Evolutionary conservation across 2,113 vertebrate genomes (phyloP).

Genomic region (Pleuronectes platessa): DNA sequence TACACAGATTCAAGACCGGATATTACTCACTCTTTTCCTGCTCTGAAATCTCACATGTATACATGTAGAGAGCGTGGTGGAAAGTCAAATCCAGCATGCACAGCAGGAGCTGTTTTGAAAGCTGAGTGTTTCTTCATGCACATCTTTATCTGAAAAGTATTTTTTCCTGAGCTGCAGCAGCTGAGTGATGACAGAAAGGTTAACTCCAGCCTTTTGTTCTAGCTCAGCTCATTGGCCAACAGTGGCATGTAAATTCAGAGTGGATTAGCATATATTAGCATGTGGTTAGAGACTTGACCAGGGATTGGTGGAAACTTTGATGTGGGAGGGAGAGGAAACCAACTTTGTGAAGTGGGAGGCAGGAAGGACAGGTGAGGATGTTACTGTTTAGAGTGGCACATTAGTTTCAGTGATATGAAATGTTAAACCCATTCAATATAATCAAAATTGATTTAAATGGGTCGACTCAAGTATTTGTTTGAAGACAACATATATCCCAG

Average conservation of each 20-base stretch:
- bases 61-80: conserved; percentile 24
- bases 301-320: conserved; percentile 21
- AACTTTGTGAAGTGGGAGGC: conserved; percentile 27
- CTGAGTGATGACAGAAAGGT: conserved; percentile 53
- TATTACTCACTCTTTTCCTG: conserved; percentile 5
- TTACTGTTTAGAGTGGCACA: neutral
- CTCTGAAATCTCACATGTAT: conserved; percentile 39
- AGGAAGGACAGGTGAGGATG: conserved; percentile 3
- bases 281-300: conserved; percentile 38
- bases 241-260: conserved; percentile 43
- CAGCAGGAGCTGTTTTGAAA: conserved; percentile 37
- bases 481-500: neutral
- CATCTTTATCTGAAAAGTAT: conserved; percentile 31
- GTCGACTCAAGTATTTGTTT: neutral
- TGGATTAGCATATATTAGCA: conserved; percentile 68
- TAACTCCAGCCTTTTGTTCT: conserved; percentile 62
- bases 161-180: conserved; percentile 46
- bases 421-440: neutral
- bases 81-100: conserved; percentile 36
- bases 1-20: too few relatives aligned
- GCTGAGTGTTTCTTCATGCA: conserved; percentile 20
- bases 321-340: conserved; percentile 1
- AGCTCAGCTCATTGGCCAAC: conserved; percentile 58
- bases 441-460: neutral
- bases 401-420: neutral